Conservation (phyloP, 1,140 invertebrate genomes). For the Drosophila sturtevanti region DNA sequence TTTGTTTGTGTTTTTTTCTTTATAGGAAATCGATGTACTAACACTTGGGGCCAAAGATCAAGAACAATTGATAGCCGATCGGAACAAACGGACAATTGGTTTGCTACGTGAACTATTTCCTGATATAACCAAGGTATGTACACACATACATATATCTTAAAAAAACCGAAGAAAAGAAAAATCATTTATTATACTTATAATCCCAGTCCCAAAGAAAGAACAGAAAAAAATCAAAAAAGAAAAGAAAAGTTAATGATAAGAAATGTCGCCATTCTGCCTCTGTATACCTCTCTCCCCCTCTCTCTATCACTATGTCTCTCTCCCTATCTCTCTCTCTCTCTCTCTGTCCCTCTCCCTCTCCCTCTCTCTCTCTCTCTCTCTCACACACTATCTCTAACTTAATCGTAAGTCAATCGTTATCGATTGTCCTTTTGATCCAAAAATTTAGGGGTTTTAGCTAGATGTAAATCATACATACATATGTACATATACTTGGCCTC, state of each 20-base stretch:
- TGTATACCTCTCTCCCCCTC: background rate
- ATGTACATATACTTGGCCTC: slow-evolving; percentile 2
- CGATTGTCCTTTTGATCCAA: background rate
- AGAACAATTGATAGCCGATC: slow-evolving; percentile 85
- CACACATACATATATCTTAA: background rate
- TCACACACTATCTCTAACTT: background rate
- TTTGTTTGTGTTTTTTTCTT: slow-evolving; percentile 36
- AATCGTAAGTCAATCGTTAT: background rate
- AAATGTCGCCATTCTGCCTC: slow-evolving; percentile 15
- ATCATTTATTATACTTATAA: no score
- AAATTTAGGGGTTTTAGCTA: background rate
- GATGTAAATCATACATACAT: background rate
- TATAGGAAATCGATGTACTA: slow-evolving; percentile 85
- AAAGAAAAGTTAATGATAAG: slow-evolving; percentile 32
- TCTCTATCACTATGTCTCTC: background rate
- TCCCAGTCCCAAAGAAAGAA: background rate
- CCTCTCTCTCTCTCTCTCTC: background rate
- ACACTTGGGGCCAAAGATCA: slow-evolving; percentile 83
- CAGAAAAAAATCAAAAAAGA: background rate
- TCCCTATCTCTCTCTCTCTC: background rate
- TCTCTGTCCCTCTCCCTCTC: background rate
- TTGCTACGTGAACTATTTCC: slow-evolving; percentile 89
- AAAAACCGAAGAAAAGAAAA: no score
- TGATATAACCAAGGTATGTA: slow-evolving; percentile 88
- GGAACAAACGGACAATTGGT: slow-evolving; percentile 90